phyloP scores from a whole-genome alignment of 2,888 invertebrate genomes.

The Homarus gammarus region DNA sequence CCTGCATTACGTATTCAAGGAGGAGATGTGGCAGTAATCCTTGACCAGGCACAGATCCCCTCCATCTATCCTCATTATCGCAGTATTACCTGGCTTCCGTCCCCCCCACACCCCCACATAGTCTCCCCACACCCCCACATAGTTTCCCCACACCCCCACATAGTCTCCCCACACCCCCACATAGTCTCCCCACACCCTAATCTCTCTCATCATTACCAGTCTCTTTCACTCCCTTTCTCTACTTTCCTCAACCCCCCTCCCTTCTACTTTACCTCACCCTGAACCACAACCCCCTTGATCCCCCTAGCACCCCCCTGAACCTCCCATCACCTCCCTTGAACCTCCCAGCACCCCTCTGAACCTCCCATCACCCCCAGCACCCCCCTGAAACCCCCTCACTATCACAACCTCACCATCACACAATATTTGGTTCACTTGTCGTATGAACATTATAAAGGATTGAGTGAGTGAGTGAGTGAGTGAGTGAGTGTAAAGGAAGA shows the following conservation, averaged over 20 bases:
- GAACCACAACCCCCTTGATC: background rate
- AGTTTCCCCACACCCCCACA: too few species aligned
- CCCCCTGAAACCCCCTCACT: too few species aligned
- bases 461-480: too few species aligned
- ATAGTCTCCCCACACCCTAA: too few species aligned
- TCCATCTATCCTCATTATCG: slow-evolving; percentile 53
- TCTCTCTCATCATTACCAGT: slow-evolving; percentile 1
- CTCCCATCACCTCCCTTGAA: background rate
- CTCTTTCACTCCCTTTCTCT: background rate
- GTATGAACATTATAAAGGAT: too few species aligned
- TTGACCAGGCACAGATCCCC: slow-evolving; percentile 36
- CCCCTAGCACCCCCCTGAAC: too few species aligned
- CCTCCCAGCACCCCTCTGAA: background rate
- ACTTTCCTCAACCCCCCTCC: background rate
- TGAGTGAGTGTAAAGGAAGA: too few species aligned
- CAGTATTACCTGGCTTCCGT: slow-evolving; percentile 43
- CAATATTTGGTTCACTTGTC: too few species aligned
- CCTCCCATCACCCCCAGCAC: background rate
- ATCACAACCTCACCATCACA: too few species aligned
- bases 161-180: too few species aligned
- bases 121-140: slow-evolving; percentile 1
- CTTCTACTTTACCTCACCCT: background rate
- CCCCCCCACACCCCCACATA: slow-evolving; percentile 7
- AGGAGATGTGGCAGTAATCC: slow-evolving; percentile 43
- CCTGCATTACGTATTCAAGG: slow-evolving; percentile 32